Conservation (phyloP, 1,140 invertebrate genomes). For the Ganaspis sp. region DNA sequence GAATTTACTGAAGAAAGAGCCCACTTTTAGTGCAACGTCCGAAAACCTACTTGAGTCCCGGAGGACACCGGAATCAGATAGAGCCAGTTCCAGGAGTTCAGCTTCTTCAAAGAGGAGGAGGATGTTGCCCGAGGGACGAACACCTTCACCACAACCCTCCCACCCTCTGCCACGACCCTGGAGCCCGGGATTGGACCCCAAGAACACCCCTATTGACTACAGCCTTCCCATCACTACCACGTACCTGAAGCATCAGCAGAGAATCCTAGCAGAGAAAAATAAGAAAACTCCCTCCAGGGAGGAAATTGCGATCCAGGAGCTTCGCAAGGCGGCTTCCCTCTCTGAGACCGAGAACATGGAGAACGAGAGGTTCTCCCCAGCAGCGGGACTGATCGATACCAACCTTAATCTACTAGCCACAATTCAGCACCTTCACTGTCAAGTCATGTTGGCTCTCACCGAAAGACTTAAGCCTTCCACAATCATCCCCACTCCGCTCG, state of each 20-base stretch:
- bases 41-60: constrained; percentile 60
- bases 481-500: constrained; percentile 57
- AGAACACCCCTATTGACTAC: constrained; percentile 81
- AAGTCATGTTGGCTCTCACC: constrained; percentile 74
- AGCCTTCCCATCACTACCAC: constrained; percentile 90
- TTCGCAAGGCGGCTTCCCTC: constrained; percentile 41
- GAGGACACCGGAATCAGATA: constrained; percentile 68
- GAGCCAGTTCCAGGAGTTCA: constrained; percentile 69
- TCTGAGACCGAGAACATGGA: constrained; percentile 49
- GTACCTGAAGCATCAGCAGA: constrained; percentile 88
- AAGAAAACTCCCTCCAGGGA: constrained; percentile 46
- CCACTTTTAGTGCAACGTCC: constrained; percentile 49
- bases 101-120: constrained; percentile 73
- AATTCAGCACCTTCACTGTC: constrained; percentile 73
- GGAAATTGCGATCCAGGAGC: constrained; percentile 31
- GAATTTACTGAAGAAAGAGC: constrained; percentile 81
- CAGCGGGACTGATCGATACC: constrained; percentile 72
- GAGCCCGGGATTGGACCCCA: constrained; percentile 68
- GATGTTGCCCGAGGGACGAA: constrained; percentile 70
- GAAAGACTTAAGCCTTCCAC: constrained; percentile 69
- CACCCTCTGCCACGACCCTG: constrained; percentile 66
- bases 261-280: constrained; percentile 66
- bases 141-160: constrained; percentile 66
- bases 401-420: constrained; percentile 73
- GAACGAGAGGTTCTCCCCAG: constrained; percentile 63